These are phyloP conservation scores for Grapholita molesta DNA, from an alignment of 1,140 invertebrate species.

Conservation along the genomic window DNA sequence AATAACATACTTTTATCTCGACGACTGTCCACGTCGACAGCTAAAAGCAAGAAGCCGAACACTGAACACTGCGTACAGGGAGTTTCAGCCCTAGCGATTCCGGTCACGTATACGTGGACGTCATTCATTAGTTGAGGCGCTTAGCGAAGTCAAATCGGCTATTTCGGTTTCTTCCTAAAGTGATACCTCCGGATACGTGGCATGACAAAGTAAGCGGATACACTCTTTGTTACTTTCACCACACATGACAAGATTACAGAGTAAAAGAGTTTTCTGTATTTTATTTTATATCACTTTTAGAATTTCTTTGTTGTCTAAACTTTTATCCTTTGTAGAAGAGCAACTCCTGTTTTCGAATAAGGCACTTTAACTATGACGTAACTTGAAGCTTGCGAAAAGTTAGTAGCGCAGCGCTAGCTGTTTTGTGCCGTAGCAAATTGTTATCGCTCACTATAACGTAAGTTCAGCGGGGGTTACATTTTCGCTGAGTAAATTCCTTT, in stretches of 20 bases:
- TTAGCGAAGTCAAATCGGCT: conserved; percentile 14
- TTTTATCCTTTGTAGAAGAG: background rate
- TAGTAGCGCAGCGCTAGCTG: background rate
- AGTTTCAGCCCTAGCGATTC: conserved; percentile 17
- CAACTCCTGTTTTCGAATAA: background rate
- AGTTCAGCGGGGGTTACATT: background rate
- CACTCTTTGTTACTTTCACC: background rate
- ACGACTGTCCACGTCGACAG: background rate
- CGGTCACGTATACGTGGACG: conserved; percentile 23
- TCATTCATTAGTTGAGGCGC: conserved; percentile 30
- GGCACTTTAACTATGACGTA: conserved; percentile 16
- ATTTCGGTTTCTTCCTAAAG: conserved; percentile 8
- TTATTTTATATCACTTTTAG: background rate
- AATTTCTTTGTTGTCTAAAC: background rate
- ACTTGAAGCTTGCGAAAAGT: conserved; percentile 10
- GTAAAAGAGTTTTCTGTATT: background rate
- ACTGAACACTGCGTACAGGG: background rate
- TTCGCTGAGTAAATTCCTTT: background rate
- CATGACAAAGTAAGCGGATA: conserved; percentile 3
- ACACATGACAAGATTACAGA: conserved; percentile 4
- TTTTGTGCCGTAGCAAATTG: background rate
- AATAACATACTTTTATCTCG: background rate
- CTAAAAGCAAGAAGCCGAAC: background rate
- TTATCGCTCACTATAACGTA: background rate
- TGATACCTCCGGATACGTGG: conserved; percentile 2